phyloP scores from a whole-genome alignment of 2,888 invertebrate genomes.

The Nowickia ferox region DNA sequence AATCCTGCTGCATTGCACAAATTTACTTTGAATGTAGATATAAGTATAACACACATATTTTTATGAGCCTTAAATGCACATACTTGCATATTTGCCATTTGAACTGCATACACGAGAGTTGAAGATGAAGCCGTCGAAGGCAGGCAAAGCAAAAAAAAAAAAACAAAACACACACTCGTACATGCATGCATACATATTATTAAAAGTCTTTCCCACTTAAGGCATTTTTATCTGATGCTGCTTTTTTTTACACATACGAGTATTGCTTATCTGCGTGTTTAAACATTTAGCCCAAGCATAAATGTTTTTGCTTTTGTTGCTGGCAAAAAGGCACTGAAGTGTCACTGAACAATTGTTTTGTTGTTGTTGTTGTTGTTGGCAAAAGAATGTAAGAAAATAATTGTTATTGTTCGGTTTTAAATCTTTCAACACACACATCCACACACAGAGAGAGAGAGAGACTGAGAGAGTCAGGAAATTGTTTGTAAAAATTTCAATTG shows the following conservation, averaged over 20 bases:
- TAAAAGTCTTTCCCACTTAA: neutral
- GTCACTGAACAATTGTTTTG: slow-evolving; percentile 35
- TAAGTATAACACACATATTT: slow-evolving; percentile 23
- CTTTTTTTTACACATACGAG: neutral
- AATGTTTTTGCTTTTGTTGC: slow-evolving; percentile 4
- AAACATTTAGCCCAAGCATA: slow-evolving; percentile 18
- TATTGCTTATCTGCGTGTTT: neutral
- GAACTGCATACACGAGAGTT: neutral
- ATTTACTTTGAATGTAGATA: slow-evolving; percentile 36
- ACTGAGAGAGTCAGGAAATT: too few relatives aligned
- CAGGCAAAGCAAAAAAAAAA: neutral
- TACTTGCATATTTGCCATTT: neutral
- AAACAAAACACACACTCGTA: too few relatives aligned
- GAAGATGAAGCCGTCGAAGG: neutral
- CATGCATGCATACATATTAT: too few relatives aligned
- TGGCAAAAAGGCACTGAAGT: slow-evolving; percentile 12
- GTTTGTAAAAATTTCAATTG: too few relatives aligned
- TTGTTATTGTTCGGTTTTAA: slow-evolving; percentile 35
- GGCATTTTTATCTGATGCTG: slow-evolving; percentile 13
- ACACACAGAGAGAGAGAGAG: too few relatives aligned
- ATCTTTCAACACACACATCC: neutral
- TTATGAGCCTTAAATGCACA: slow-evolving; percentile 42
- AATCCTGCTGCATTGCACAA: slow-evolving; percentile 38
- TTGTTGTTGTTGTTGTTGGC: too few relatives aligned
- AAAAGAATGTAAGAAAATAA: slow-evolving; percentile 15